Conservation (phyloP, 2,888 invertebrate genomes). For the Exocentrus adspersus region DNA sequence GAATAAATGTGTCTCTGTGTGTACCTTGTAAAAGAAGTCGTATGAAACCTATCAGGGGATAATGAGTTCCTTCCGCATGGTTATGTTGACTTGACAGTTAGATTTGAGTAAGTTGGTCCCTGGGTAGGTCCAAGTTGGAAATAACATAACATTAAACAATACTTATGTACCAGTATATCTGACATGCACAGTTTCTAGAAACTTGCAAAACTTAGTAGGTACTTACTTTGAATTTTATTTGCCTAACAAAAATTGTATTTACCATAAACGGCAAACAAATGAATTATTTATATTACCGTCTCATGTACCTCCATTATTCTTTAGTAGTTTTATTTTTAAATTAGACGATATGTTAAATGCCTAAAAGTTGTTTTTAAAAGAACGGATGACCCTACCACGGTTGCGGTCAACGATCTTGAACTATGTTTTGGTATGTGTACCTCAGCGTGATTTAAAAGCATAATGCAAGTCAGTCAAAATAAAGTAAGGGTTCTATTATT, state of each 20-base stretch:
- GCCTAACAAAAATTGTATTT: too few relatives aligned
- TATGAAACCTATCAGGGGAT: background rate
- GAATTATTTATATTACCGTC: too few relatives aligned
- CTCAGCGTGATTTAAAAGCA: background rate
- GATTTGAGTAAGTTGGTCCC: background rate
- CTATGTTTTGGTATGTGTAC: background rate
- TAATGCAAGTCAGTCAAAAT: too few relatives aligned
- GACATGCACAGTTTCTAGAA: too few relatives aligned
- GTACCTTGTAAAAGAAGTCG: background rate
- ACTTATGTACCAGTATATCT: too few relatives aligned
- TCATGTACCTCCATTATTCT: background rate
- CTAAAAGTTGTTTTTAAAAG: background rate
- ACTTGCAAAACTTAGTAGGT: too few relatives aligned
- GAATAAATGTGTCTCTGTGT: background rate
- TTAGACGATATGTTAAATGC: background rate
- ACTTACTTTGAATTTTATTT: too few relatives aligned
- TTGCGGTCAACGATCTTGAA: slow-evolving; percentile 17
- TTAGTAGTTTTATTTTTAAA: background rate
- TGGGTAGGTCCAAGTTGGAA: too few relatives aligned
- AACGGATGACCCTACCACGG: slow-evolving; percentile 1
- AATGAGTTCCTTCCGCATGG: background rate
- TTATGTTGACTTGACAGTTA: background rate
- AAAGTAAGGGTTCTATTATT: too few relatives aligned
- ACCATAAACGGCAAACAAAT: too few relatives aligned
- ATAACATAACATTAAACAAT: too few relatives aligned